Percentiles rank a stretch among this genome's conserved stretches.
These are phyloP conservation scores for Poeciliopsis presidionis DNA, from an alignment of 2,797 vertebrate species.

Conservation along the genomic window DNA sequence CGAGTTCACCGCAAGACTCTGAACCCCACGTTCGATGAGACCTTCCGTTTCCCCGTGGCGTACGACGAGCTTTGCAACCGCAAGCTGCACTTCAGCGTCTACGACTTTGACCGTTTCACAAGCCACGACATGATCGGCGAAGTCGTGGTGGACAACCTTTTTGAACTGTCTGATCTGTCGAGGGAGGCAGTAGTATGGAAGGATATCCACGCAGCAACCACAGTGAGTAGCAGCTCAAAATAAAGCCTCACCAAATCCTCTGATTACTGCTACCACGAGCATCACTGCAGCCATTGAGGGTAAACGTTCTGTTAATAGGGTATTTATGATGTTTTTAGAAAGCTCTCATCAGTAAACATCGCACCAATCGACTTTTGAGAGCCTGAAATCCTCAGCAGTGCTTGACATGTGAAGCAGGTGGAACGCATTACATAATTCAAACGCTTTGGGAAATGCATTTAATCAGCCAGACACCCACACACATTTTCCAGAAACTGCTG, in stretches of 20 bases:
- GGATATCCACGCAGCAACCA: conserved; percentile 94
- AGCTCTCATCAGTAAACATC: conserved; percentile 29
- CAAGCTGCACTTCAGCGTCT: conserved; percentile 97
- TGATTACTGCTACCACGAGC: not conserved
- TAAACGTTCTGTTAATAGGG: not conserved
- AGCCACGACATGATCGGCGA: conserved; percentile 99
- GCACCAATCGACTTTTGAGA: conserved; percentile 26
- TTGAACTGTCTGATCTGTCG: conserved; percentile 97
- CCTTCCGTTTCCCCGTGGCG: conserved; percentile 91
- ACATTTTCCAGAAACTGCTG: conserved; percentile 49
- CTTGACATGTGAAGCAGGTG: conserved; percentile 39
- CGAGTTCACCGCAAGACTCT: conserved; percentile 97
- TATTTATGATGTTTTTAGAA: conserved; percentile 20
- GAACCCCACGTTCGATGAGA: conserved; percentile 94
- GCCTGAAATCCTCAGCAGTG: conserved; percentile 27
- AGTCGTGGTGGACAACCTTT: conserved; percentile 97
- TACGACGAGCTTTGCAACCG: conserved; percentile 94
- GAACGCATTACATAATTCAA: conserved; percentile 52
- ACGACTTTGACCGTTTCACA: conserved; percentile 99
- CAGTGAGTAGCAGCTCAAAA: conserved; percentile 83
- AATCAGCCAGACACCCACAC: conserved; percentile 64
- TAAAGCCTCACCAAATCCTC: conserved; percentile 3
- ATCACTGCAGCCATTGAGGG: not conserved
- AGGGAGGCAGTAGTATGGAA: conserved; percentile 97
- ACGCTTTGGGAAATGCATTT: conserved; percentile 48